Evolutionary conservation across 2,113 vertebrate species (phyloP), one percentile per base, ranked within the genome.

Genomic region (Ascaphus truei): DNA sequence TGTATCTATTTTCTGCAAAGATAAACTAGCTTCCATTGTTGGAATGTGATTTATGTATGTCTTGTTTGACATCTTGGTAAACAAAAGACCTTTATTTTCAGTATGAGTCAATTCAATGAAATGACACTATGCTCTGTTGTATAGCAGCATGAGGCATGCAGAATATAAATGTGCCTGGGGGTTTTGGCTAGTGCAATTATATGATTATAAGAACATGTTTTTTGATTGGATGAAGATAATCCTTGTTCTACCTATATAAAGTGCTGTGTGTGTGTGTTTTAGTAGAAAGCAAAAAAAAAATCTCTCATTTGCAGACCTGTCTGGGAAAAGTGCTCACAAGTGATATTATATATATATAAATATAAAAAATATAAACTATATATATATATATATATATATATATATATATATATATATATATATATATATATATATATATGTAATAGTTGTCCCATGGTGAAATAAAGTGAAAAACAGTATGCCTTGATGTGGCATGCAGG

Each of bases 21-120:
- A 33, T 22, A 50, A 27, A 48, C 31, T 50, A 58, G 37, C 34
- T 50, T 15, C 55, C 55, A 68, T 68, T 59, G 55, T 59, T 12
- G 43, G 12, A 3, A 60, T 18, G 30, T 59, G 55, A 69, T 69
- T 59, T 69, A 69, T 69, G n/a, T n/a, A 20, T 29, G 23, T 60
- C 43, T 51, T 69, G 55, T 60, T 51, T 69, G 66, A 60, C 56
- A 69, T 48, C 20, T 20, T n/a, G 18, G 51, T 26, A 51, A 45
- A 69, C 41, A 69, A 69, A 51, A 30, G 33, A 45, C 33, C 56
- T 60, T 69, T 69, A 60, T 69, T 34, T 33, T 36, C 15, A 31
- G 30, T 43, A 36, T 60, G 45, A 69, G 56, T 60, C 56, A 69
- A 48, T 27, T 22, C 43, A 50, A 36, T 37, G 8, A 50, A 29